Evolutionary conservation across 2,797 vertebrate species (phyloP).

Genomic region (Melanotaenia maccullochi): DNA sequence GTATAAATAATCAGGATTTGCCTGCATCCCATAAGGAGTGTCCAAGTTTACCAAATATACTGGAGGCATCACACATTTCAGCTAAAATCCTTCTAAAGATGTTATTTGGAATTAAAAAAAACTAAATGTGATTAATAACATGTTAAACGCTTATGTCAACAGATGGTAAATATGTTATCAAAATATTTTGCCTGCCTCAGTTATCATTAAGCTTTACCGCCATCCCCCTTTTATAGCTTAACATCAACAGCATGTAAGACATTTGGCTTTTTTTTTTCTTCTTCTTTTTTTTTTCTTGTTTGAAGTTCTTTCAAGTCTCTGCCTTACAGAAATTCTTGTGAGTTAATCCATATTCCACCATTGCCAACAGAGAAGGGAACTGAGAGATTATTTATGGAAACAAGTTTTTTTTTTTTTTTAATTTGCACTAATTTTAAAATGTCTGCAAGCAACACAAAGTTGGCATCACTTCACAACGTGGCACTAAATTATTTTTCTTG

Average conservation of each 20-base stretch:
- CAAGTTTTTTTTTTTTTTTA: slow-evolving; percentile 42
- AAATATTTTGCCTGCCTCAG: slow-evolving; percentile 1
- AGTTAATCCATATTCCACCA: slow-evolving; percentile 58
- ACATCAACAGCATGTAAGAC: slow-evolving; percentile 4
- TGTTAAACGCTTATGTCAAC: slow-evolving; percentile 13
- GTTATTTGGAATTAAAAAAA: slow-evolving; percentile 5
- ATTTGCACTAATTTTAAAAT: slow-evolving; percentile 47
- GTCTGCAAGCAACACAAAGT: slow-evolving; percentile 31
- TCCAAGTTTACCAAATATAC: slow-evolving; percentile 8
- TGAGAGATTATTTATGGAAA: slow-evolving; percentile 57
- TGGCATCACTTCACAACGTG: slow-evolving; percentile 8
- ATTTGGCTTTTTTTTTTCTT: background rate
- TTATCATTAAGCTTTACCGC: slow-evolving; percentile 9
- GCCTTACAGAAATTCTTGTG: slow-evolving; percentile 30
- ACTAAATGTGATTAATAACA: slow-evolving; percentile 6
- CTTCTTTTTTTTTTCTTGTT: slow-evolving; percentile 14
- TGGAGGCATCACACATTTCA: background rate
- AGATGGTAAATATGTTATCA: background rate
- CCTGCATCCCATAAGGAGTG: slow-evolving; percentile 4
- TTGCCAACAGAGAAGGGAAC: slow-evolving; percentile 32
- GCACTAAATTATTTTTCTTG: background rate
- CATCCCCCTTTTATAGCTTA: background rate
- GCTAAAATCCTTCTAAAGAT: slow-evolving; percentile 5
- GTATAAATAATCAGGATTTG: slow-evolving; percentile 21
- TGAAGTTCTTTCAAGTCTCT: slow-evolving; percentile 34